Base-by-base conservation (phyloP, 2,113 vertebrate species). In the Junco hyemalis region DNA sequence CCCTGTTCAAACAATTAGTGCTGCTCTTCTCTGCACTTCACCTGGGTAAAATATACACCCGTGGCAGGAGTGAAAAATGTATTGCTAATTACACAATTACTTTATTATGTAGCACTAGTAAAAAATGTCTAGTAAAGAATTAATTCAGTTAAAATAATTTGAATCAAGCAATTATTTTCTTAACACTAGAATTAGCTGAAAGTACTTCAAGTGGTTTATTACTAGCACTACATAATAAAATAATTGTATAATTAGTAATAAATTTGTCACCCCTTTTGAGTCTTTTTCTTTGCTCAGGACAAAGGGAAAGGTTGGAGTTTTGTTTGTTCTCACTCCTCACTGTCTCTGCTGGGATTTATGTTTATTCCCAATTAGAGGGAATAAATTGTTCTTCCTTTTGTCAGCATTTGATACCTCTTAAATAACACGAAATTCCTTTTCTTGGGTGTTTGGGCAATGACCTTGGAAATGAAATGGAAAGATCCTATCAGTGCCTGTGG, bases 141-240 rank as follows among this genome's bases (percentile, higher is more conserved):
- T 98, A 98, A 98, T 98, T 98, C 97, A 65, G 95, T 98, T 97
- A 98, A 98, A 98, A 98, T 98, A 98, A 98, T 98, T 98, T 98
- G 97, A 98, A 97, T 97, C 94, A 80, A 98, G 97, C 97, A 98
- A 98, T 98, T 98, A 98, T 98, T 98, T 98, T 98, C 98, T 97
- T 98, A 98, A 98, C 97, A 95, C 97, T 94, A 33, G 97, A 98
- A 98, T 98, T 98, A 98, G 97, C 88, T 88, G 96, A 97, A 98
- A 98, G 97, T 48, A 81, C 97, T 98, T 97, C 90, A 96, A 98
- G 97, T 97, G 97, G 93, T 98, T 98, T 98, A 98, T 98, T 97
- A 94, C 97, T 81, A 81, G 91, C 82, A 92, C 97, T 98, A 97
- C 96, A 96, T 97, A 97, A 97, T 97, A 97, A 96, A 98, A 96